phyloP scores from a whole-genome alignment of 2,113 vertebrate species.

The Nymphicus hollandicus region DNA sequence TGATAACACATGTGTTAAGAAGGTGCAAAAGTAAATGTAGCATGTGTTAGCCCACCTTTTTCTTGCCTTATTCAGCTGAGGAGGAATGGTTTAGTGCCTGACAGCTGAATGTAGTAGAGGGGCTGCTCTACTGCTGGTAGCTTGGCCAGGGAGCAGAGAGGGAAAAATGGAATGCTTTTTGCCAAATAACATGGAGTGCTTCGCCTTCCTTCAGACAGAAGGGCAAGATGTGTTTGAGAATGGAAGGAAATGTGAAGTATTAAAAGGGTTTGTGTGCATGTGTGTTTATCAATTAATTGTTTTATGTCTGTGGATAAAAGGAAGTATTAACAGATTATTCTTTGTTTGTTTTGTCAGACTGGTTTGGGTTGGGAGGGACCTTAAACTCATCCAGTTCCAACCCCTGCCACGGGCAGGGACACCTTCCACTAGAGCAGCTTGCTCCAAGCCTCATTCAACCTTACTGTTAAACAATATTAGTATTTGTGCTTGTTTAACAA shows the following conservation, averaged over 20 bases:
- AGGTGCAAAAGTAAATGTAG: background rate
- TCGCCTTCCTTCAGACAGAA: background rate
- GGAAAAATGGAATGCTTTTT: background rate
- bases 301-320: background rate
- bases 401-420: background rate
- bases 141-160: background rate
- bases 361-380: background rate
- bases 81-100: background rate
- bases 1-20: slow-evolving; percentile 55
- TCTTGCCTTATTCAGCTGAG: background rate
- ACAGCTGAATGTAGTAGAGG: background rate
- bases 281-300: background rate
- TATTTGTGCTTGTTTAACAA: background rate
- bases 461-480: background rate
- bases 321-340: background rate
- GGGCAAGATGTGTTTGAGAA: background rate
- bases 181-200: fast-evolving
- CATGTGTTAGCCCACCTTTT: background rate
- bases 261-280: background rate
- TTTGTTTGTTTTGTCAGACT: background rate
- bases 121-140: background rate
- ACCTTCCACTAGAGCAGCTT: background rate
- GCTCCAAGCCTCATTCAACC: background rate
- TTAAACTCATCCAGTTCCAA: background rate
- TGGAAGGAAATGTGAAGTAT: background rate